A percentile compares a stretch with the other conserved stretches of the same genome.
phyloP scores from a whole-genome alignment of 2,797 vertebrate genomes.

The Eleutherodactylus coqui region DNA sequence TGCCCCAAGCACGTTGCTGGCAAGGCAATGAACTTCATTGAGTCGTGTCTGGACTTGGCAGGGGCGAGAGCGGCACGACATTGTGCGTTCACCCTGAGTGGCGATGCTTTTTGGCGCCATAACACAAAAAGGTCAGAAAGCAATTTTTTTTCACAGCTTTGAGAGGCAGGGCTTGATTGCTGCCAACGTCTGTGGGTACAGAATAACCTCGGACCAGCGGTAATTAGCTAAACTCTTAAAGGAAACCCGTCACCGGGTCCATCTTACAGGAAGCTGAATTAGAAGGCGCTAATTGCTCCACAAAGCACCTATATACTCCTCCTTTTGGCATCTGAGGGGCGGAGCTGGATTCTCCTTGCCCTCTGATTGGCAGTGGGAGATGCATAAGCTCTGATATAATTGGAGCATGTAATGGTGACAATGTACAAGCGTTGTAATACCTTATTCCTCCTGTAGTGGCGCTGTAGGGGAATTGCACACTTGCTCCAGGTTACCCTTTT shows the following conservation, averaged over 20 bases:
- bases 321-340: not conserved
- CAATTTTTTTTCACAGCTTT: constrained; percentile 7
- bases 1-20: constrained; percentile 58
- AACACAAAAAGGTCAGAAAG: constrained; percentile 21
- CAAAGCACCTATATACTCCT: not conserved
- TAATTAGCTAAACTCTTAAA: not conserved
- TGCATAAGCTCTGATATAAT: too few relatives aligned
- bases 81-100: constrained; percentile 16
- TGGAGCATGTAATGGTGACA: too few relatives aligned
- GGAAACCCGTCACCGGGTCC: not conserved
- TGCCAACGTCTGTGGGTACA: not conserved
- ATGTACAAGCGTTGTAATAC: too few relatives aligned
- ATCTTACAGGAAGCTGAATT: not conserved
- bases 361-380: too few relatives aligned
- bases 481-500: too few relatives aligned
- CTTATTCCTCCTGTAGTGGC: too few relatives aligned
- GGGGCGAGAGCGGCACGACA: constrained; percentile 18
- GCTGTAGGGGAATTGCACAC: too few relatives aligned
- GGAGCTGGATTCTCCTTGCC: too few relatives aligned
- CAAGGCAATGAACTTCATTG: constrained; percentile 43
- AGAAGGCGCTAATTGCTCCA: too few relatives aligned
- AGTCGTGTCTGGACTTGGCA: constrained; percentile 32
- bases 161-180: not conserved
- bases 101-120: constrained; percentile 7
- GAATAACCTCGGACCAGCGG: not conserved